Percentiles rank a stretch among this genome's conserved stretches.
Evolutionary conservation across 2,888 invertebrate genomes (phyloP).

Genomic region (Amiota minor): DNA sequence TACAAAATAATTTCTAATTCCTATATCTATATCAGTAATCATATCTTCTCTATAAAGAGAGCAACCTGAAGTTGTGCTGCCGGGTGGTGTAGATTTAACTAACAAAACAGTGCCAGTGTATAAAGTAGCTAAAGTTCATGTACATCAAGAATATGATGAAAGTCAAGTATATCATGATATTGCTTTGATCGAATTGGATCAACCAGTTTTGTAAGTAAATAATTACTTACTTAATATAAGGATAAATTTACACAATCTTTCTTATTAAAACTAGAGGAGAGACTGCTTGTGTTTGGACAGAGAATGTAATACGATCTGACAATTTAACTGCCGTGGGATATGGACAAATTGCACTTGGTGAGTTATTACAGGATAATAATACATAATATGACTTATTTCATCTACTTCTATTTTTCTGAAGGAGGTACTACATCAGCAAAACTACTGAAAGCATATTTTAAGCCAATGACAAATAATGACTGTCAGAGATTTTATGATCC

Average conservation of each 20-base stretch:
- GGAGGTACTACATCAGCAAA: conserved; percentile 52
- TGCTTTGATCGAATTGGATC: conserved; percentile 76
- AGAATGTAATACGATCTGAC: conserved; percentile 53
- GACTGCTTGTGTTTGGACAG: conserved; percentile 75
- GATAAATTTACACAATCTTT: not conserved
- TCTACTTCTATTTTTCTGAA: not conserved
- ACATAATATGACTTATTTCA: not conserved
- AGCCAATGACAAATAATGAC: conserved; percentile 35
- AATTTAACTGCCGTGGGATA: conserved; percentile 77
- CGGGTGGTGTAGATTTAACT: conserved; percentile 62
- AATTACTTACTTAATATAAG: not conserved
- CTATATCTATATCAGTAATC: not conserved
- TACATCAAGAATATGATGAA: conserved; percentile 77
- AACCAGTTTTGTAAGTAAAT: not conserved
- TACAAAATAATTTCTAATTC: not conserved
- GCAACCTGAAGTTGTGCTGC: conserved; percentile 46
- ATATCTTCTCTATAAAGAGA: conserved; percentile 11
- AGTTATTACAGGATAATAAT: not conserved
- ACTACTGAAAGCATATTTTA: conserved; percentile 49
- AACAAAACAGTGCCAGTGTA: conserved; percentile 40
- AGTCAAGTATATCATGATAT: conserved; percentile 79
- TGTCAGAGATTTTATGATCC: conserved; percentile 39
- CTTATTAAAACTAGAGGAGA: not conserved
- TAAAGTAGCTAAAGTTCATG: conserved; percentile 53
- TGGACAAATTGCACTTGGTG: conserved; percentile 75